These are phyloP conservation scores for Florisuga fusca DNA, from an alignment of 2,797 vertebrate species.

Conservation along the genomic window DNA sequence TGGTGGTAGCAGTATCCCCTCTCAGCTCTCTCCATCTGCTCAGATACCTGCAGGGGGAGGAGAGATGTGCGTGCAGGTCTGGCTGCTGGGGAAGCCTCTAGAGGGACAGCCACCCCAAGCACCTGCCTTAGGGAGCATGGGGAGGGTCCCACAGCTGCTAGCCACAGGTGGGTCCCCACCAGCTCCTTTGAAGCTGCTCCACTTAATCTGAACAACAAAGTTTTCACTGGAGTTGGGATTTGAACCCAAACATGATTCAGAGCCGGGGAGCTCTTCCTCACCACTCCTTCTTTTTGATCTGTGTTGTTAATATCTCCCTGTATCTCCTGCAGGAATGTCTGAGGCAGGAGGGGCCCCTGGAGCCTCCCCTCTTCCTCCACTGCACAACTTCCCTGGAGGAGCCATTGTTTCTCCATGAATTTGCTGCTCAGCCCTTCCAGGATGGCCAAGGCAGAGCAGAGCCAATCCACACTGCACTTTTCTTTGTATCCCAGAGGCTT, in stretches of 20 bases:
- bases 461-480: not conserved
- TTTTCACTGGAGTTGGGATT: not conserved
- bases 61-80: no score
- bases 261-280: not conserved
- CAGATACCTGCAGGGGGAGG: not conserved
- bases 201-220: not conserved
- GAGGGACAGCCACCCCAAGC: no score
- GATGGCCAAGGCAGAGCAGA: not conserved
- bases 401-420: not conserved
- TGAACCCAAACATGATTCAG: not conserved
- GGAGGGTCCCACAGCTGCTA: no score
- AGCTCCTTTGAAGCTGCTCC: conserved; percentile 15
- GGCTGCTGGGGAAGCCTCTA: no score
- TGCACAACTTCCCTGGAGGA: not conserved
- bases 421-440: not conserved
- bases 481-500: not conserved
- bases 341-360: not conserved
- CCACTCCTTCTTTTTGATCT: not conserved
- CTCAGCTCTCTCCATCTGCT: not conserved
- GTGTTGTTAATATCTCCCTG: fast-evolving
- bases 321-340: not conserved
- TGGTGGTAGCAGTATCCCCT: not conserved
- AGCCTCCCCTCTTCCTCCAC: not conserved
- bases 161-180: no score
- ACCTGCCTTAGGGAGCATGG: no score